Percentiles rank a stretch among this genome's conserved stretches.
These are phyloP conservation scores for Calephelis virginiensis DNA, from an alignment of 1,140 invertebrate genomes.

Conservation along the genomic window DNA sequence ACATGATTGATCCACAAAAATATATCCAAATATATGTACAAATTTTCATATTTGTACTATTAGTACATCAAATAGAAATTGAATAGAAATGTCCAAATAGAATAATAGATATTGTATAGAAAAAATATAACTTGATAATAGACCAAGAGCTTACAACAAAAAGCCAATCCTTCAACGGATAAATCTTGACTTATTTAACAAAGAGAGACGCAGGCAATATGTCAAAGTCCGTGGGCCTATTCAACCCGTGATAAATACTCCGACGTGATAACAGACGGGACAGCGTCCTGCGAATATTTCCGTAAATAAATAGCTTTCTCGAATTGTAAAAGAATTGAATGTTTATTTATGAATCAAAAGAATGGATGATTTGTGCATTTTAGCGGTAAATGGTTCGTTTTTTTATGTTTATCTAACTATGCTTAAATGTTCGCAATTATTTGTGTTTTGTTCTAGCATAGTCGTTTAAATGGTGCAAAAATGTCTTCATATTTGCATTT, in stretches of 20 bases:
- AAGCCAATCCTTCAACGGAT: conserved; percentile 22
- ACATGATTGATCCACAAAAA: too few relatives aligned
- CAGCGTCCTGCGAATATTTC: conserved; percentile 25
- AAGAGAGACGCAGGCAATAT: conserved; percentile 37
- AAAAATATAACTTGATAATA: conserved; percentile 9
- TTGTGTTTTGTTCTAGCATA: too few relatives aligned
- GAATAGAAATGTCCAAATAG: too few relatives aligned
- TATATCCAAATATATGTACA: too few relatives aligned
- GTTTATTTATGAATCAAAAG: neutral
- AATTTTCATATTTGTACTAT: too few relatives aligned
- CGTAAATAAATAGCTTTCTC: conserved; percentile 9
- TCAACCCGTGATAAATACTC: conserved; percentile 46
- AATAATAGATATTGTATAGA: too few relatives aligned
- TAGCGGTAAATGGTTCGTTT: neutral
- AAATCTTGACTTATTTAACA: conserved; percentile 41
- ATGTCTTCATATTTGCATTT: too few relatives aligned
- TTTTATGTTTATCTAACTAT: neutral
- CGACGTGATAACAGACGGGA: conserved; percentile 39
- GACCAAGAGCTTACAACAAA: conserved; percentile 24
- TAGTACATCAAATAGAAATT: too few relatives aligned
- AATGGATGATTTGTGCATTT: neutral
- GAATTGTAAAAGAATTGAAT: conserved; percentile 14
- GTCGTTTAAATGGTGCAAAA: too few relatives aligned
- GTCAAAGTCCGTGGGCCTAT: conserved; percentile 44
- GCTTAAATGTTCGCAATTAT: too few relatives aligned